A percentile compares a stretch with the other conserved stretches of the same genome.
Conservation (phyloP, 2,113 vertebrate species). For the Cryptomyrus ogoouensis region DNA sequence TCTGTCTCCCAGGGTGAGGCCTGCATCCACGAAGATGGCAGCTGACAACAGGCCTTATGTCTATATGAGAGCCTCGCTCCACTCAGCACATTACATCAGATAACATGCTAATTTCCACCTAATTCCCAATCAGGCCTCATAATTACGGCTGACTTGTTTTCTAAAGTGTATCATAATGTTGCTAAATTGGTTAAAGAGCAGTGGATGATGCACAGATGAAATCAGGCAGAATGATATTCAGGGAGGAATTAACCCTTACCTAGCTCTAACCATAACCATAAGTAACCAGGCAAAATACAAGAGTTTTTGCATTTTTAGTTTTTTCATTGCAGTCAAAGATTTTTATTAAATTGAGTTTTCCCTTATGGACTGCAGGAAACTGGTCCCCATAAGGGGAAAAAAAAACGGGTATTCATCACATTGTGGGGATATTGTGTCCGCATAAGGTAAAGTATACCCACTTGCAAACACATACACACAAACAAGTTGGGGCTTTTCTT, state of each 20-base stretch:
- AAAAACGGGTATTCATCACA: neutral
- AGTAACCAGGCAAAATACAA: neutral
- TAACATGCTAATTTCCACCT: slow-evolving; percentile 58
- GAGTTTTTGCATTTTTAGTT: neutral
- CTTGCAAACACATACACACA: neutral
- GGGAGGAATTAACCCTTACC: neutral
- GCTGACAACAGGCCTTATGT: slow-evolving; percentile 35
- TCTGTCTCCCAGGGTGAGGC: slow-evolving; percentile 44
- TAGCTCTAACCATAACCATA: neutral
- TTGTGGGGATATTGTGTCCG: neutral
- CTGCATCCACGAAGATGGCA: slow-evolving; percentile 38
- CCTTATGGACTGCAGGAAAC: neutral
- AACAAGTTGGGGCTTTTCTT: neutral
- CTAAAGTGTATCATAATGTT: slow-evolving; percentile 50
- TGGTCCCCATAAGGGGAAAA: neutral
- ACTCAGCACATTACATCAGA: slow-evolving; percentile 55
- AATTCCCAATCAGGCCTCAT: slow-evolving; percentile 60
- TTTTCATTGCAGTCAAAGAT: neutral
- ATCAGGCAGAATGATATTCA: neutral
- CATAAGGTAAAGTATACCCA: neutral
- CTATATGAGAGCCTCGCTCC: neutral
- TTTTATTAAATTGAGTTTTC: neutral
- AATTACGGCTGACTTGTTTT: slow-evolving; percentile 59
- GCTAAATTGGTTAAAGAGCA: slow-evolving; percentile 55
- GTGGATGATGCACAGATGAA: slow-evolving; percentile 40